phyloP scores from a whole-genome alignment of 2,113 vertebrate genomes.

The Rhea pennata region DNA sequence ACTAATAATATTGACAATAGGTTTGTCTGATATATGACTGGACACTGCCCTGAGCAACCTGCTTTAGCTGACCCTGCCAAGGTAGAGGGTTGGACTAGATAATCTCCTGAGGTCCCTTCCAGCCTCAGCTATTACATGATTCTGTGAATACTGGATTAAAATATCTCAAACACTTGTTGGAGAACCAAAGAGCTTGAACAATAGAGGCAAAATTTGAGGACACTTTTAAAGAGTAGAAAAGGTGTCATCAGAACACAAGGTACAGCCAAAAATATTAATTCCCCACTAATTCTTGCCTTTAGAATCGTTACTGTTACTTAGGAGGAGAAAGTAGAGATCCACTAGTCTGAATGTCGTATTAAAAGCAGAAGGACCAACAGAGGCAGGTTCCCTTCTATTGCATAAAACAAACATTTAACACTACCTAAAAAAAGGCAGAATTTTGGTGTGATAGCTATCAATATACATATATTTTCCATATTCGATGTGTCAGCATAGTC shows the following conservation, averaged over 20 bases:
- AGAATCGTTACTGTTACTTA: background rate
- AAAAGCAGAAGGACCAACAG: background rate
- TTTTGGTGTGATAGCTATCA: background rate
- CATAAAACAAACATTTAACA: background rate
- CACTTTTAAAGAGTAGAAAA: background rate
- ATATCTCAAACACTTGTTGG: background rate
- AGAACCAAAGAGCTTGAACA: background rate
- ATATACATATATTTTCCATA: background rate
- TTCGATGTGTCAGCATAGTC: background rate
- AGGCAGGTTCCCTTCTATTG: background rate
- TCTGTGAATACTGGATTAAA: background rate
- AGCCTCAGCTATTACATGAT: background rate
- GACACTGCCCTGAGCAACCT: background rate
- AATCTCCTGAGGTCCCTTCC: background rate
- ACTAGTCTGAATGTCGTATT: background rate
- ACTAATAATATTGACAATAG: background rate
- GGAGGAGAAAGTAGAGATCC: background rate
- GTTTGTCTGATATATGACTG: background rate
- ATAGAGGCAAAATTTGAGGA: background rate
- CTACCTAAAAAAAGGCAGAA: background rate
- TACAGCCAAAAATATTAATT: background rate
- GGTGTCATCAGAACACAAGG: background rate
- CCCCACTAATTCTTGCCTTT: background rate
- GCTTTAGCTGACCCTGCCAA: background rate
- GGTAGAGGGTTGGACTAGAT: accelerated